Evolutionary conservation across 2,888 invertebrate genomes (phyloP).

Genomic region (Macrophya annulata): DNA sequence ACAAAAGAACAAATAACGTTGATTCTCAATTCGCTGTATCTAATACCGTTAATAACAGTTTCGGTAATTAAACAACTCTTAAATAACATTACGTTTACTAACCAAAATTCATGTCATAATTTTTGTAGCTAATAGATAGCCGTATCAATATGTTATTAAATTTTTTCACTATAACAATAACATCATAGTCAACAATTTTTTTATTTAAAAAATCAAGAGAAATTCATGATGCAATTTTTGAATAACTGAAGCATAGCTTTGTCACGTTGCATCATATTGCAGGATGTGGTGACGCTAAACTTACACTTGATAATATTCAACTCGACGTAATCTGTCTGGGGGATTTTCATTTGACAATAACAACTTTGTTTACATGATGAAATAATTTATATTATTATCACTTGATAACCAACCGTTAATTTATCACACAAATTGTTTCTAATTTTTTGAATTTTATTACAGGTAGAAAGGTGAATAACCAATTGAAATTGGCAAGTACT

Average conservation of each 20-base stretch:
- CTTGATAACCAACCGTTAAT: not conserved
- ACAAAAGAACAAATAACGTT: not conserved
- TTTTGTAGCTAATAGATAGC: not conserved
- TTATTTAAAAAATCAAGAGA: not conserved
- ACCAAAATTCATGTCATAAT: not conserved
- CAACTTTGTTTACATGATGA: not conserved
- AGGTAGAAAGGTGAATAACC: not conserved
- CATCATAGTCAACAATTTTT: not conserved
- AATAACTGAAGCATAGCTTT: not conserved
- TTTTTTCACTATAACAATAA: not conserved
- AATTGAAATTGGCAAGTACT: constrained; percentile 50
- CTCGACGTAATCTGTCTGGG: not conserved
- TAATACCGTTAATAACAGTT: not conserved
- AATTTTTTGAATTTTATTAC: not conserved
- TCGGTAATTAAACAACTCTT: not conserved
- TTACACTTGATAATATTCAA: not conserved
- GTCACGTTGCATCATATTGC: constrained; percentile 15
- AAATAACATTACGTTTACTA: not conserved
- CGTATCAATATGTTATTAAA: not conserved
- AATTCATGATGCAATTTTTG: constrained; percentile 30
- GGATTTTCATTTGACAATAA: constrained; percentile 9
- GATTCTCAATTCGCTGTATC: not conserved
- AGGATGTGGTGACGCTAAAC: not conserved
- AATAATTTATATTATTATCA: not conserved
- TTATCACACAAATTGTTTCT: not conserved